Base-by-base conservation (phyloP, 2,113 vertebrate species). In the Craseonycteris thonglongyai region DNA sequence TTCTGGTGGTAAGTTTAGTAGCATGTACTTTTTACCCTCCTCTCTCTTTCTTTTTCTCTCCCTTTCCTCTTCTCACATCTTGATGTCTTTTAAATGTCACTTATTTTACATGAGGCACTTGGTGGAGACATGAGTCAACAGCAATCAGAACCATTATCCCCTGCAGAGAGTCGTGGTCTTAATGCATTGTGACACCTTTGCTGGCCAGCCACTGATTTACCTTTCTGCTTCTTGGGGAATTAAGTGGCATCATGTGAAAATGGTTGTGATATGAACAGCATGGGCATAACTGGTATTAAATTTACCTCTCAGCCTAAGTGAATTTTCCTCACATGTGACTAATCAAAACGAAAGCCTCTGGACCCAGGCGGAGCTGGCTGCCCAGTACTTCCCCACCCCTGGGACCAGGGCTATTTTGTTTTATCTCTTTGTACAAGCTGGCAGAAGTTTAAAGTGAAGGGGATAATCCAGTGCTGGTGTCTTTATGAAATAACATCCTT, bases 181-280 rank as follows among this genome's bases (percentile, higher is more conserved):
- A 98, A 98, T 98, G 98, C 99, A 99, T 98, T 99, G 99, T 98
- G 97, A 98, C 98, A 99, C 99, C 98, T 98, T 98, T 98, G 98
- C 98, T 96, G 98, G 98, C 98, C 98, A 97, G 99, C 98, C 98
- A 98, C 98, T 98, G 98, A 98, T 98, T 98, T 99, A 99, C 98
- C 98, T 99, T 98, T 98, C 99, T 99, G 98, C 98, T 99, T 99
- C 98, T 98, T 98, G 98, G 98, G 98, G 99, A 99, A 99, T 99
- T 99, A 99, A 99, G 99, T 99, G 99, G 99, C 98, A 99, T 99
- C 99, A 99, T 98, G 98, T 98, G 99, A 99, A 99, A 99, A 99
- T 98, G 98, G 98, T 99, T 99, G 99, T 99, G 99, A 99, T 99
- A 98, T 99, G 99, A 99, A 99, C 99, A 99, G 99, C 99, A 99